Evolutionary conservation across 2,113 vertebrate species (phyloP).

Genomic region (Microcebus griseorufus): DNA sequence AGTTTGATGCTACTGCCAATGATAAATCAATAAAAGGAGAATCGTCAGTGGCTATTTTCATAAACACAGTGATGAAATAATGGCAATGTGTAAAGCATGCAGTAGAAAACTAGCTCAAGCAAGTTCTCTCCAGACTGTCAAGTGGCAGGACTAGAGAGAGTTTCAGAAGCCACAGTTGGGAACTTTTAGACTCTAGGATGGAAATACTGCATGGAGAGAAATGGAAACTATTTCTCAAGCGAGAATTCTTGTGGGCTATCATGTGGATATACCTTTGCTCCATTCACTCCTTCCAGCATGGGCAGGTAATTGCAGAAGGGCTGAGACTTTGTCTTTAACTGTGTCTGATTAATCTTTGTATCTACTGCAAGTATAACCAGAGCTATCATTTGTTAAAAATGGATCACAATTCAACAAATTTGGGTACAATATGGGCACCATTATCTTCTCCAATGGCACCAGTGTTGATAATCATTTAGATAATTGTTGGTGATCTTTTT

Average conservation of each 20-base stretch:
- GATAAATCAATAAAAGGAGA: conserved; percentile 14
- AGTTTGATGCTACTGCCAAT: not conserved
- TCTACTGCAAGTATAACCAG: not conserved
- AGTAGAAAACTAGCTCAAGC: not conserved
- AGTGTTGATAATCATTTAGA: not conserved
- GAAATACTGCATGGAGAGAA: not conserved
- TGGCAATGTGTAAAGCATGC: not conserved
- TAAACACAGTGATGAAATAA: not conserved
- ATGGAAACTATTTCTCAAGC: not conserved
- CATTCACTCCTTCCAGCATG: not conserved
- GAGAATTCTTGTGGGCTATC: not conserved
- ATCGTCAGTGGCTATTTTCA: not conserved
- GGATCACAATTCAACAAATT: not conserved
- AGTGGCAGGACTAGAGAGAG: not conserved
- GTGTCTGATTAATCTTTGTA: not conserved
- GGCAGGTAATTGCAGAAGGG: not conserved
- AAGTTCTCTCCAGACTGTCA: not conserved
- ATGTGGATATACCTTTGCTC: not conserved
- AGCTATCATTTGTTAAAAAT: not conserved
- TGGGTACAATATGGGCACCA: not conserved
- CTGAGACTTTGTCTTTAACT: not conserved
- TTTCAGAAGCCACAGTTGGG: not conserved
- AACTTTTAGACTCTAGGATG: not conserved
- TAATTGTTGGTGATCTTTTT: not conserved
- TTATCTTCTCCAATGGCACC: not conserved